phyloP scores from a whole-genome alignment of 2,797 vertebrate species.

The Clamator glandarius region DNA sequence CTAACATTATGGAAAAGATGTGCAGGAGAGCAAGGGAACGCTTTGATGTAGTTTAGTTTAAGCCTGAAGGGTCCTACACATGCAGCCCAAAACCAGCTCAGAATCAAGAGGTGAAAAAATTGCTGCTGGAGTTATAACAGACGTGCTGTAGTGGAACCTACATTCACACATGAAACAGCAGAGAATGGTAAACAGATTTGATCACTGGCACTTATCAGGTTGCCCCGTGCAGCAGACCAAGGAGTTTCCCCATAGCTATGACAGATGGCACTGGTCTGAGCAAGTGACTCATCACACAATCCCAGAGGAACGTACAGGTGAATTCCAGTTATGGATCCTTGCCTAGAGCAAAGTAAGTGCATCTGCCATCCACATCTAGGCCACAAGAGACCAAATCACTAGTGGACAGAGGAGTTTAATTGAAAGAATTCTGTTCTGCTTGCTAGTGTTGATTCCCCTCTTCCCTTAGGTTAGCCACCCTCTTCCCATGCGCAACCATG shows the following conservation, averaged over 20 bases:
- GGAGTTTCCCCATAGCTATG: not conserved
- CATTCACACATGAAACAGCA: not conserved
- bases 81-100: not conserved
- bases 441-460: not conserved
- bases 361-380: not conserved
- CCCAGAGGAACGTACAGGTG: not conserved
- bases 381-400: not conserved
- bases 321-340: not conserved
- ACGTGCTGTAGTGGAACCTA: not conserved
- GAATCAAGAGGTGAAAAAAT: not conserved
- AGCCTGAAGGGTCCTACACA: not conserved
- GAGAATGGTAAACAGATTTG: not conserved
- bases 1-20: not conserved
- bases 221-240: not conserved
- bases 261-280: slow-evolving; percentile 42
- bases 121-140: not conserved
- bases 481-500: not conserved
- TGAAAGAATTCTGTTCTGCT: not conserved
- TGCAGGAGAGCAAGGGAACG: not conserved
- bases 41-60: not conserved
- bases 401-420: not conserved
- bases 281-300: slow-evolving; percentile 4
- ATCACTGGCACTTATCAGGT: not conserved
- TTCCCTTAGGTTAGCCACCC: not conserved
- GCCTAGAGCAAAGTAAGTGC: not conserved